Base-by-base conservation (phyloP, 2,888 invertebrate species). In the Desoria tigrina region DNA sequence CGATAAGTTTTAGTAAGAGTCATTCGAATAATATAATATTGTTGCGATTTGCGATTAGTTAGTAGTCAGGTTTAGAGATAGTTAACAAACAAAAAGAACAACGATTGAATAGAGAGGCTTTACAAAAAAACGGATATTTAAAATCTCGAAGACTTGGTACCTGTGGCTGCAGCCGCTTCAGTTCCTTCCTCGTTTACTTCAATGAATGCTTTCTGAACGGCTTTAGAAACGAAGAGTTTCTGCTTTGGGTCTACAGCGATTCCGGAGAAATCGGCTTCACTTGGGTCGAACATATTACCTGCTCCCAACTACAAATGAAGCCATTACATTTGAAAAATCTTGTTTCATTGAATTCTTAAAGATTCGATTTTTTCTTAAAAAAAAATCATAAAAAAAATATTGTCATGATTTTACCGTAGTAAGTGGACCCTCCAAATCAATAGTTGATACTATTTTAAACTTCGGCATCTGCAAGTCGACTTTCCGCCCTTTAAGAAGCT, bases 101-200 rank as follows among this genome's bases (percentile, higher is more conserved):
- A n/a, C n/a, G n/a, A n/a, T n/a, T n/a, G n/a, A n/a, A n/a, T n/a
- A n/a, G n/a, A n/a, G n/a, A n/a, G n/a, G n/a, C n/a, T n/a, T n/a
- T n/a, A n/a, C n/a, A 32, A 32, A 32, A 32, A 32, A 32, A 32
- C 11, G 4, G 6, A 32, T 32, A 32, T 32, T 32, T 11, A 32
- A 32, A 32, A 32, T 7, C 32, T n/a, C n/a, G n/a, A n/a, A 32
- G 11, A 32, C 11, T 32, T 32, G 6, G 84, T 81, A 90, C 91
- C 90, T 61, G 91, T 90, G 18, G 90, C 91, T 2, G 92, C 90
- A 45, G 92, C 88, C 0, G 90, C 90, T 78, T 92, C 92, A 1
- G 90, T 89, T 0, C 94, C 94, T 78, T 92, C 89, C 79, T 94
- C 94, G 79, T 91, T 89, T 0, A 94, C 89, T 77, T 90, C 89